phyloP scores from a whole-genome alignment of 2,797 vertebrate genomes.

The Pseudochirops corinnae region DNA sequence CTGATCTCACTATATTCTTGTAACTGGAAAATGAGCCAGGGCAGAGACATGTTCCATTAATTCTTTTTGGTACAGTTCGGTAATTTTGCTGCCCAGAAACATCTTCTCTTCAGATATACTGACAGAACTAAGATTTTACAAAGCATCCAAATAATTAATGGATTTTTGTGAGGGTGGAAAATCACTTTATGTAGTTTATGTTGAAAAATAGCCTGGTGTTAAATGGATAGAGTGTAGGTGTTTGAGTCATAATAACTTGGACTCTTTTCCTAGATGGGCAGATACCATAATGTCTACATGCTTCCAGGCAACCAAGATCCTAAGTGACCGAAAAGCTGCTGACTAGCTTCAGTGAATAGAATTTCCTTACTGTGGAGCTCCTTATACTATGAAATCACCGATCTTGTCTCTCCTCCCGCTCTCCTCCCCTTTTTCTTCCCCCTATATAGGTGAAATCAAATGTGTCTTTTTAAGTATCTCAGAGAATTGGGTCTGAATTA shows the following conservation, averaged over 20 bases:
- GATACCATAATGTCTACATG: background rate
- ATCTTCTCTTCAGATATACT: slow-evolving; percentile 35
- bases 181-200: background rate
- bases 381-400: background rate
- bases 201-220: background rate
- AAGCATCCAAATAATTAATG: background rate
- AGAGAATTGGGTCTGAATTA: background rate
- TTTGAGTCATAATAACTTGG: background rate
- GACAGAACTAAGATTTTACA: slow-evolving; percentile 17
- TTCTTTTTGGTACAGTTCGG: slow-evolving; percentile 16
- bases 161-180: background rate
- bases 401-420: background rate
- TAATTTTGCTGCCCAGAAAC: background rate
- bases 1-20: background rate
- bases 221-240: background rate
- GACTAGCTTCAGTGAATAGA: background rate
- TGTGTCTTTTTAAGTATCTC: background rate
- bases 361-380: background rate
- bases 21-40: slow-evolving; percentile 11
- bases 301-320: background rate
- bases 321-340: background rate
- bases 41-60: slow-evolving; percentile 14
- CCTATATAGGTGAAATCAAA: background rate
- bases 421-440: background rate
- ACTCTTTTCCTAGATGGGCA: background rate